A percentile compares a stretch with the other conserved stretches of the same genome.
phyloP scores from a whole-genome alignment of 2,797 vertebrate genomes.

The Alca torda region DNA sequence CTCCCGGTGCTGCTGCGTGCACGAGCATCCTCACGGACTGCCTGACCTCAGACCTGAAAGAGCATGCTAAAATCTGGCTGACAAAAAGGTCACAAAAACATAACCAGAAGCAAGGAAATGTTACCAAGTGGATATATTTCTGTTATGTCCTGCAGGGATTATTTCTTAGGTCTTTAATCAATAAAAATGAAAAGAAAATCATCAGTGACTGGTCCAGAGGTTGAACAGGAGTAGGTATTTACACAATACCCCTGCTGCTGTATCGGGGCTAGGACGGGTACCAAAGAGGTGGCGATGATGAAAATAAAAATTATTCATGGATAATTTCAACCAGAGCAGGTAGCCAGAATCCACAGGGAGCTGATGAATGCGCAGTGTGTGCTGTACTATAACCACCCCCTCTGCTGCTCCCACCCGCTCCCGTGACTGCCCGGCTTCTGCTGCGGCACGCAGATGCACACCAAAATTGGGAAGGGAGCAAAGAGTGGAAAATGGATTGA shows the following conservation, averaged over 20 bases:
- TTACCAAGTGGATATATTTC: not conserved
- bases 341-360: not conserved
- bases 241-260: fast-evolving
- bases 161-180: not conserved
- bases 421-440: fast-evolving
- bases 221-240: not conserved
- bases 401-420: not conserved
- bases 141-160: not conserved
- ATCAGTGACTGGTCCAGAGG: not conserved
- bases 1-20: not conserved
- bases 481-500: not conserved
- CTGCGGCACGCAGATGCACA: fast-evolving
- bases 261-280: not conserved
- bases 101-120: not conserved
- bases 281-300: not conserved
- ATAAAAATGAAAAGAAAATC: not conserved
- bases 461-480: not conserved
- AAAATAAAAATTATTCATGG: no score
- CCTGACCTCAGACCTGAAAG: not conserved
- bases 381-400: fast-evolving
- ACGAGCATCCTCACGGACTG: fast-evolving
- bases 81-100: not conserved
- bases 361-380: fast-evolving
- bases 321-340: not conserved
- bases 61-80: not conserved